These are phyloP conservation scores for Hemichromis elongatus DNA, from an alignment of 2,113 vertebrate species.

Conservation along the genomic window DNA sequence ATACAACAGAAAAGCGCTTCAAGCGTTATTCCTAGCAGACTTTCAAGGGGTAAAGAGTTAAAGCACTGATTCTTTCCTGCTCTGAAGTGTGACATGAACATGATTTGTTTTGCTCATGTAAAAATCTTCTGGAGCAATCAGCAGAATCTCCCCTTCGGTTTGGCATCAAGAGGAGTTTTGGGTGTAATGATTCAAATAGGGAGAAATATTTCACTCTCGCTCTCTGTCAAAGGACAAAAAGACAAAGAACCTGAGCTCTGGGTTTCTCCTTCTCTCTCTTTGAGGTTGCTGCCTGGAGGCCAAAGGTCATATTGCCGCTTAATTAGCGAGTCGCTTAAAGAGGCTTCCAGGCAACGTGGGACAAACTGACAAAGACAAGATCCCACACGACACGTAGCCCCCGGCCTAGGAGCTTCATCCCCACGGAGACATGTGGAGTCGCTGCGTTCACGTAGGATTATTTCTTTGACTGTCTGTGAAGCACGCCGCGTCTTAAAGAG, in stretches of 20 bases:
- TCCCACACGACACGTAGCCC: neutral
- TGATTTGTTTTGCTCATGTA: neutral
- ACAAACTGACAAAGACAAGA: neutral
- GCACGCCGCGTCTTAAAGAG: slow-evolving; percentile 1
- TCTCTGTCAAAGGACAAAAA: neutral
- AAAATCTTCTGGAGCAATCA: neutral
- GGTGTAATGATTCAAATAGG: neutral
- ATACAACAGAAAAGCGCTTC: neutral
- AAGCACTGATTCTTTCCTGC: neutral
- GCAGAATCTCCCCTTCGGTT: neutral
- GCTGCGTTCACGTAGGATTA: neutral
- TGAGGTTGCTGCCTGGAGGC: slow-evolving; percentile 3
- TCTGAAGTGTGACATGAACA: neutral
- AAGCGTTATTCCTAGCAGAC: neutral
- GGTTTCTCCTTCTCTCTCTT: neutral
- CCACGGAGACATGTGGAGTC: neutral
- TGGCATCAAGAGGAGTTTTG: neutral
- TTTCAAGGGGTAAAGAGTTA: neutral
- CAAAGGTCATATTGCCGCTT: slow-evolving; percentile 37
- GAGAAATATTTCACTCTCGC: neutral
- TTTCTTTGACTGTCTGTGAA: neutral
- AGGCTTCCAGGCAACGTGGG: slow-evolving; percentile 12
- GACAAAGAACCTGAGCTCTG: neutral
- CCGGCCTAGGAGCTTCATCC: neutral
- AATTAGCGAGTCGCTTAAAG: slow-evolving; percentile 24